Base-by-base conservation (phyloP, 2,797 vertebrate species). In the Gymnoscopelus microlampas region DNA sequence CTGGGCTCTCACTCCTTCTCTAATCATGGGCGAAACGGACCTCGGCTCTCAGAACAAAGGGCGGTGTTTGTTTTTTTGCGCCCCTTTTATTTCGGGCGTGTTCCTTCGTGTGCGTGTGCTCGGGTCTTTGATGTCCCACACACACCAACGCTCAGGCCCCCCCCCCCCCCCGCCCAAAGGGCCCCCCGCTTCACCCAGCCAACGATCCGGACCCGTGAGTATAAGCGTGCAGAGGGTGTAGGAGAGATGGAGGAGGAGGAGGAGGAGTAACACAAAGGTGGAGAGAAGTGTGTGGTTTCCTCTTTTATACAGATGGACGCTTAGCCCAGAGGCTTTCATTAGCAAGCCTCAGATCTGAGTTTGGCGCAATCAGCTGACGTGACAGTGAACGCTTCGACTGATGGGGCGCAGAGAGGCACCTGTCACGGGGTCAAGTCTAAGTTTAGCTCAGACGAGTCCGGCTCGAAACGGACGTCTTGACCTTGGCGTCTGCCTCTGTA, bases 51-150 rank as follows among this genome's bases (percentile, higher is more conserved):
- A 59, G 86, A 92, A 91, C 90, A 92, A 93, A 93, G 87, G 76
- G 44, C 49, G 48, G 12, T 91, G 90, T 93, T 93, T 92, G 86
- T 91, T 92, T 89, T 90, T 68, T 64, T 56, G 66, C 74, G 1
- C 59, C 75, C 81, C 66, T 83, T 89, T 89, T 89, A 89, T 88
- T 90, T 82, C 75, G 85, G 89, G 80, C 84, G 58, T 80, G 85
- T 88, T 89, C 84, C 81, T 84, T 67, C 14, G 9, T 70, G 83
- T 88, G 88, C 64, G 66, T 75, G 87, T 67, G 88, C 76, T 13
- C 39, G 9, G 77, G 71, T 24, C 90, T 92, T 93, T 93, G 91
- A 93, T 87, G 89, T 90, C 0, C 3, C 78, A 64, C 75, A 66
- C 83, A 70, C 63, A 54, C 56, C 59, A 57, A 71, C 66, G 19